These are phyloP conservation scores for Synergus gifuensis DNA, from an alignment of 2,888 invertebrate species.

Conservation along the genomic window DNA sequence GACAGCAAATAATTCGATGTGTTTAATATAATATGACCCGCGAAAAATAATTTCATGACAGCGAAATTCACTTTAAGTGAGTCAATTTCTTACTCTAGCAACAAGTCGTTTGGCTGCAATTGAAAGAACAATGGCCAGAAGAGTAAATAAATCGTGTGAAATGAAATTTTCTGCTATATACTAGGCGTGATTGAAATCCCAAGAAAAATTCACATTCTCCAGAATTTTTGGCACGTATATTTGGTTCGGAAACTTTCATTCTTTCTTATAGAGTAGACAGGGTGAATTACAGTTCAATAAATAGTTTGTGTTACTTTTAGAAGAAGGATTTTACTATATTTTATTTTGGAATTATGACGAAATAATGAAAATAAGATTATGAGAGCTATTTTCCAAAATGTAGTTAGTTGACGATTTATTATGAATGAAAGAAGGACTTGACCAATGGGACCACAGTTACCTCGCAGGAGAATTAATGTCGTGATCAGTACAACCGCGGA, in stretches of 20 bases:
- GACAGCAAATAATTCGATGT: constrained; percentile 27
- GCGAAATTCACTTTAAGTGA: constrained; percentile 19
- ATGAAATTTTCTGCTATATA: constrained; percentile 4
- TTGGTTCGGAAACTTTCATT: not conserved
- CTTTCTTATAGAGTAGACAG: not conserved
- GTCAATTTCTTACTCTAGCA: constrained; percentile 30
- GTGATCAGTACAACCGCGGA: constrained; percentile 38
- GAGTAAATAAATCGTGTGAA: constrained; percentile 26
- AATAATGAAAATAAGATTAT: not conserved
- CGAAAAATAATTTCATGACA: constrained; percentile 11
- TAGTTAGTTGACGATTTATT: constrained; percentile 26
- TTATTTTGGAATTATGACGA: not conserved
- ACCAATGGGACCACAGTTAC: constrained; percentile 26
- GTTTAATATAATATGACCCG: constrained; percentile 25
- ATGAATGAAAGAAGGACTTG: constrained; percentile 1
- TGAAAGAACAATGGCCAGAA: constrained; percentile 28
- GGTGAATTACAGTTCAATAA: too few relatives aligned
- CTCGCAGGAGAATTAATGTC: constrained; percentile 37
- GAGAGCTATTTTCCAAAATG: not conserved
- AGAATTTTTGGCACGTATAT: not conserved
- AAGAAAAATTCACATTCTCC: not conserved
- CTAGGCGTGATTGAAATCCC: constrained; percentile 14
- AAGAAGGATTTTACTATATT: too few relatives aligned
- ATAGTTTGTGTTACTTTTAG: too few relatives aligned
- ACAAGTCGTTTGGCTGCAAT: constrained; percentile 33